Evolutionary conservation across 2,113 vertebrate genomes (phyloP).

Genomic region (Anser cygnoides): DNA sequence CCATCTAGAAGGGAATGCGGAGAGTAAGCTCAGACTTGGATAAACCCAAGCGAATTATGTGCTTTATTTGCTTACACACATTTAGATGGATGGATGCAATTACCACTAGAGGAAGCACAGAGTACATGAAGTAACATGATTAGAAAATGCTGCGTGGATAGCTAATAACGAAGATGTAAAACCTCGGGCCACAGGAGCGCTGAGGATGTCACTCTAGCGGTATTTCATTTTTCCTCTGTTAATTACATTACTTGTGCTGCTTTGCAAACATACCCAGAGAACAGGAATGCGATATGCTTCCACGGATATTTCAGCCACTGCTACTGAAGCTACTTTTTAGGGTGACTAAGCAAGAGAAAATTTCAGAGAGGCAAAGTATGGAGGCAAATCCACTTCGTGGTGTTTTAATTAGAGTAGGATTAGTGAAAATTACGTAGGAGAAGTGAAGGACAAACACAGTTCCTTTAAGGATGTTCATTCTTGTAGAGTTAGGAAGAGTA

Average conservation of each 20-base stretch:
- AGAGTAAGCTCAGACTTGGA: not conserved
- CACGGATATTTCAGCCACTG: not conserved
- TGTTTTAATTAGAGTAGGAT: not conserved
- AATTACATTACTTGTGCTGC: not conserved
- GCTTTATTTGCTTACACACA: accelerated
- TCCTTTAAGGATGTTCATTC: not conserved
- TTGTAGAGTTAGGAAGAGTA: not conserved
- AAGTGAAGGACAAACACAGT: not conserved
- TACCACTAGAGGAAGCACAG: not conserved
- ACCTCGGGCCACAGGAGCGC: not conserved
- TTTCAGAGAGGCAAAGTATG: not conserved
- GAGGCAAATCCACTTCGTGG: not conserved
- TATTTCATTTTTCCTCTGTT: not conserved
- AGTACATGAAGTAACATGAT: not conserved
- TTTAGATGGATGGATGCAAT: not conserved
- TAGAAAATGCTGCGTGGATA: not conserved
- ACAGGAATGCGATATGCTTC: not conserved
- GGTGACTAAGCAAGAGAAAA: not conserved
- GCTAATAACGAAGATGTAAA: not conserved
- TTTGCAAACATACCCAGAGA: not conserved
- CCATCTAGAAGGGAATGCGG: not conserved
- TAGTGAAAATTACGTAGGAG: not conserved
- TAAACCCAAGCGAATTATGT: not conserved
- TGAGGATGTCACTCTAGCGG: not conserved
- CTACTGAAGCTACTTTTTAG: not conserved